Evolutionary conservation across 1,140 invertebrate species (phyloP), one percentile per base, ranked within the genome.

Genomic region (Batillaria attramentaria): DNA sequence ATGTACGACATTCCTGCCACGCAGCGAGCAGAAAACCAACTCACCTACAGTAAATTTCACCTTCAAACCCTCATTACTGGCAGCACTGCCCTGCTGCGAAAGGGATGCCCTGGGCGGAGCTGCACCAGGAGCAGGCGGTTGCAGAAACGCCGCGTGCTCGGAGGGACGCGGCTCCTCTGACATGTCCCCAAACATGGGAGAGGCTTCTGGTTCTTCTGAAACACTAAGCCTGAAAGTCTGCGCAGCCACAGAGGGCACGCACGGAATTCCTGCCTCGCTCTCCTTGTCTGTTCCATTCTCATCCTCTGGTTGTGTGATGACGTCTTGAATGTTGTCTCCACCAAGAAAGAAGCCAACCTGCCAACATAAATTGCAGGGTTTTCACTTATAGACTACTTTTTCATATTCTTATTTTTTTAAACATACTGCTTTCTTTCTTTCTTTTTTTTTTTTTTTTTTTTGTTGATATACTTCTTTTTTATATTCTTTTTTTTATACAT

Each of bases 31-130:
- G 10, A 50, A 3, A 60, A 37, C 16, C 18, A 42, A 46, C 72
- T 50, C 75, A 82, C 81, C 81, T 35, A 82, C 76, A 28, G 74
- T 72, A 46, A 82, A 82, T 37, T 77, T 82, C 35, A 82, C 81
- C 5, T 31, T 42, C n/a, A n/a, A n/a, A n/a, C n/a, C n/a, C n/a
- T n/a, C n/a, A n/a, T n/a, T n/a, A n/a, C n/a, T n/a, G n/a, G n/a
- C n/a, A n/a, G n/a, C n/a, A n/a, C n/a, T n/a, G n/a, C n/a, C n/a
- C n/a, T n/a, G n/a, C n/a, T n/a, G n/a, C n/a, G n/a, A n/a, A n/a
- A n/a, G n/a, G n/a, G n/a, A n/a, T n/a, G n/a, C n/a, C n/a, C n/a
- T n/a, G n/a, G n/a, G n/a, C n/a, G n/a, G n/a, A n/a, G n/a, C n/a
- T n/a, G n/a, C 73, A 2, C 70, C 74, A 5, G 33, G 68, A 8